Base-by-base conservation (phyloP, 2,888 invertebrate genomes). In the Argyresthia goedartella region DNA sequence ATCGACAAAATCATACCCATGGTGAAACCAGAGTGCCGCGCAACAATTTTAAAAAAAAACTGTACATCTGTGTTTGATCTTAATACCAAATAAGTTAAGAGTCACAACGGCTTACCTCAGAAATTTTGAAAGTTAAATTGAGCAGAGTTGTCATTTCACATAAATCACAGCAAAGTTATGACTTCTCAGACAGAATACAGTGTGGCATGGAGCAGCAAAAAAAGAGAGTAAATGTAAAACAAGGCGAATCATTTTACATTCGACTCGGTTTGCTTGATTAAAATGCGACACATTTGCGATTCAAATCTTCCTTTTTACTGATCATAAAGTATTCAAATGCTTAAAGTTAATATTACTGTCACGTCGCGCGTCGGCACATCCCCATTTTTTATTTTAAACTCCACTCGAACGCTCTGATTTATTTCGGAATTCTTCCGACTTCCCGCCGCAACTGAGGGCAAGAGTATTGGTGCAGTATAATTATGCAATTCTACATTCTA, bases 261-360 rank as follows among this genome's bases (percentile, higher is more conserved):
- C 53, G 50, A 44, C 50, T 50, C 46, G 45, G 50, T 48, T 46
- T 53, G 42, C 75, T 73, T 78, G 76, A 81, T 81, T 81, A 81
- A 81, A 82, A 82, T 76, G 75, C 76, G 76, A 74, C 72, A 77
- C 76, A 82, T 82, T 82, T 81, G 79, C 69, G 72, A 82, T 82
- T 82, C 81, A 81, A 81, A 82, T 84, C 76, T 73, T 77, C 71
- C 73, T 76, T 80, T 79, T 81, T 80, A 78, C 82, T 76, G 81
- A 81, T 81, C 84, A 81, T 82, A 81, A 84, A 81, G 77, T 77
- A 82, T 82, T 84, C 80, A 82, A 84, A 84, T 80, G 74, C 63
- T 66, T n/a, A 67, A 66, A 71, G 77, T 81, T 81, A 78, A 82
- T 81, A 82, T 82, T 81, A 78, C 73, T 74, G 76, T 77, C 81